Conservation (phyloP, 2,113 vertebrate species). For the Coregonus clupeaformis region DNA sequence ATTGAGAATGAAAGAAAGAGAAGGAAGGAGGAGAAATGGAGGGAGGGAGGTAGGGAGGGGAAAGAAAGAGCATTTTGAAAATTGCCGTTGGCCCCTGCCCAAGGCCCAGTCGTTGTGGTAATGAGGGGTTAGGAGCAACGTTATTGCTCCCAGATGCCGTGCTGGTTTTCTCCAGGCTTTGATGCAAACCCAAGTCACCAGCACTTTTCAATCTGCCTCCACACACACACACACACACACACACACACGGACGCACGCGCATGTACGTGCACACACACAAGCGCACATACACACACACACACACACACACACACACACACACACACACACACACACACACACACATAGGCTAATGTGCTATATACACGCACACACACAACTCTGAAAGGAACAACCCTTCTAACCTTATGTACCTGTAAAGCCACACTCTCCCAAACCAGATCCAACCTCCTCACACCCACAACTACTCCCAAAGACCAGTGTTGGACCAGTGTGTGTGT, state of each 20-base stretch:
- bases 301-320: conserved; percentile 13
- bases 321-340: conserved; percentile 14
- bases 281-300: background rate
- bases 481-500: conserved; percentile 44
- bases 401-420: conserved; percentile 24
- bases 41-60: conserved; percentile 49
- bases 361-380: conserved; percentile 26
- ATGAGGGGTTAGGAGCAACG: conserved; percentile 77
- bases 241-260: conserved; percentile 6
- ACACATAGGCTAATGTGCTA: background rate
- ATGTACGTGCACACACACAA: conserved; percentile 16
- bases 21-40: conserved; percentile 26
- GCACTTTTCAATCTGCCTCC: conserved; percentile 65
- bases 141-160: conserved; percentile 83
- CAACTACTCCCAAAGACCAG: conserved; percentile 15
- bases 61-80: conserved; percentile 70
- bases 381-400: conserved; percentile 59
- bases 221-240: conserved; percentile 25
- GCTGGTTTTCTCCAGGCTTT: conserved; percentile 72
- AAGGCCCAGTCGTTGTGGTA: conserved; percentile 78
- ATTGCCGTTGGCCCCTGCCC: conserved; percentile 76
- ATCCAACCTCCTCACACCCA: conserved; percentile 27
- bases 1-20: conserved; percentile 41
- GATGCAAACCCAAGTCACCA: conserved; percentile 75
- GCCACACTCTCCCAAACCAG: conserved; percentile 37